Evolutionary conservation across 2,888 invertebrate genomes (phyloP).

Genomic region (Odontocolon sp.): DNA sequence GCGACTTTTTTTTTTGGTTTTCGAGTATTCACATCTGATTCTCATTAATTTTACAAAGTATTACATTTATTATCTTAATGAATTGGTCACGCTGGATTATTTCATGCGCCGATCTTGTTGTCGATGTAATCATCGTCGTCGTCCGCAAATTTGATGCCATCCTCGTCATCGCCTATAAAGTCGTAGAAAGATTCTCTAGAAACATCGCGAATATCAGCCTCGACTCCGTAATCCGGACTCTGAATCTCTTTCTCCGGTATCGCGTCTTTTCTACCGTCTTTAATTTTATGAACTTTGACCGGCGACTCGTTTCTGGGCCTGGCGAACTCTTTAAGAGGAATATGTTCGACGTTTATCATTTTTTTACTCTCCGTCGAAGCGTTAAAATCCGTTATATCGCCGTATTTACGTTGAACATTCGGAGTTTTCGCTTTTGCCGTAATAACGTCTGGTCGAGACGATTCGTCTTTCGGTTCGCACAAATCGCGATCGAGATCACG

Average conservation of each 20-base stretch:
- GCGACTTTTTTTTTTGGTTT: too few relatives aligned
- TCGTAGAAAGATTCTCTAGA: constrained; percentile 74
- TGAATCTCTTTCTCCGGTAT: constrained; percentile 66
- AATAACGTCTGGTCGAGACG: constrained; percentile 27
- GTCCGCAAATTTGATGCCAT: constrained; percentile 76
- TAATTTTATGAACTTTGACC: constrained; percentile 66
- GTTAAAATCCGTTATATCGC: constrained; percentile 64
- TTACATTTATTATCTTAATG: too few relatives aligned
- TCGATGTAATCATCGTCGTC: constrained; percentile 76
- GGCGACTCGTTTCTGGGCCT: constrained; percentile 69
- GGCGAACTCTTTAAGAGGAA: constrained; percentile 74
- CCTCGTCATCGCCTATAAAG: constrained; percentile 72
- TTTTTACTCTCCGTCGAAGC: constrained; percentile 55
- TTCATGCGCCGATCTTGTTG: constrained; percentile 72
- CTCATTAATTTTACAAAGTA: too few relatives aligned
- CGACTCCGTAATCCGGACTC: constrained; percentile 74
- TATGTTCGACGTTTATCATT: constrained; percentile 63
- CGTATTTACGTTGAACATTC: constrained; percentile 59
- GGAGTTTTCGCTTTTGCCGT: constrained; percentile 58
- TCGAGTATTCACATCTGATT: too few relatives aligned
- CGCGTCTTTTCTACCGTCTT: constrained; percentile 62
- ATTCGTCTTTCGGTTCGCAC: constrained; percentile 55
- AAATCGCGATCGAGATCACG: constrained; percentile 55
- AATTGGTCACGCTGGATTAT: too few relatives aligned
- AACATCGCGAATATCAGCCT: constrained; percentile 69